Conservation (phyloP, 2,797 vertebrate genomes). For the Phrynocephalus vlangalii region DNA sequence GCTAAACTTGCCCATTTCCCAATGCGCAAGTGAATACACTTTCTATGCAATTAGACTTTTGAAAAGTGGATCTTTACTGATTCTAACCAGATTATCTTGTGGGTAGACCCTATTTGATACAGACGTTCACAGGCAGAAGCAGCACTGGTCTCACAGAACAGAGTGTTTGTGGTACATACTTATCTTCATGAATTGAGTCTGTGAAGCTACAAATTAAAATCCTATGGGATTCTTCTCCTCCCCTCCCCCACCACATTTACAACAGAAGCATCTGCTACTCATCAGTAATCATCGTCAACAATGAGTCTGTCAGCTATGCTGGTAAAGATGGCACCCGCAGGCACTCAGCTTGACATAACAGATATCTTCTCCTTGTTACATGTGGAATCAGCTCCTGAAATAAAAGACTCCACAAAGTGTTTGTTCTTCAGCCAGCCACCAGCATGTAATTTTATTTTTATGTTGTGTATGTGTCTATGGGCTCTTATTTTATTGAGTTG, state of each 20-base stretch:
- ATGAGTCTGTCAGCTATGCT: background rate
- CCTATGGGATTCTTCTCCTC: background rate
- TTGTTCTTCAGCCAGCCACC: conserved; percentile 16
- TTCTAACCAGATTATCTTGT: too few relatives aligned
- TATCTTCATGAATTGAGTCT: fast-evolving
- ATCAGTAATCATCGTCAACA: background rate
- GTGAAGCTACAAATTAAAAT: background rate
- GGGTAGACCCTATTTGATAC: background rate
- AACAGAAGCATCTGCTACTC: background rate
- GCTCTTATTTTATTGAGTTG: background rate
- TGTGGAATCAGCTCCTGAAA: conserved; percentile 9
- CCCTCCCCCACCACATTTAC: fast-evolving
- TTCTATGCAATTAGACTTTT: background rate
- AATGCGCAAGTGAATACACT: background rate
- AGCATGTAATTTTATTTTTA: fast-evolving
- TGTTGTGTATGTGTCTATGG: background rate
- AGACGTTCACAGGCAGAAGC: background rate
- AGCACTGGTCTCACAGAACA: background rate
- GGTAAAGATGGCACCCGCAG: background rate
- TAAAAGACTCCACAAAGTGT: background rate
- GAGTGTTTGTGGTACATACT: background rate
- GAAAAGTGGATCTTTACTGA: background rate
- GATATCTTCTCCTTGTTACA: background rate
- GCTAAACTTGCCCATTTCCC: too few relatives aligned
- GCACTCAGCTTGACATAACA: background rate